Evolutionary conservation across 2,888 invertebrate genomes (phyloP).

Genomic region (Tiliacea aurago): DNA sequence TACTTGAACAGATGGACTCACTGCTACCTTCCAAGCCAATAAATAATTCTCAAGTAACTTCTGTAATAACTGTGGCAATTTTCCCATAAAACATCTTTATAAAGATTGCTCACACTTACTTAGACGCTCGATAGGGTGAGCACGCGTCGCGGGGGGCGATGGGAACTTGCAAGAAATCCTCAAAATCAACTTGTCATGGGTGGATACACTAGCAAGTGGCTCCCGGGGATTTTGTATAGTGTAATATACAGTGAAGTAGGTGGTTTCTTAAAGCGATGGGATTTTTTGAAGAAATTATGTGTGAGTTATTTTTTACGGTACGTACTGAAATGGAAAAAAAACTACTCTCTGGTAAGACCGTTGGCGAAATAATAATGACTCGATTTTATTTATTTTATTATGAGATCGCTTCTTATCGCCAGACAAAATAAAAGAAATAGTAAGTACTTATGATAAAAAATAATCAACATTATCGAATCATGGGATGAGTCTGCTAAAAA

Average conservation of each 20-base stretch:
- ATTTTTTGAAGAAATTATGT: conserved; percentile 1
- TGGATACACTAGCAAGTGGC: conserved; percentile 56
- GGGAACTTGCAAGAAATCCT: conserved; percentile 42
- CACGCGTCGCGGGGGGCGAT: conserved; percentile 50
- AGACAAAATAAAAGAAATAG: conserved; percentile 12
- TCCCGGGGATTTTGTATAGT: conserved; percentile 32
- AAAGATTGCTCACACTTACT: conserved; percentile 42
- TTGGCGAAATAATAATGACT: too few species aligned
- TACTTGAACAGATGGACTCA: background rate
- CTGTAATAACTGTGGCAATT: conserved; percentile 1
- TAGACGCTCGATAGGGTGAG: conserved; percentile 56
- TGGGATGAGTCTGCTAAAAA: conserved; percentile 2
- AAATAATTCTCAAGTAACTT: background rate
- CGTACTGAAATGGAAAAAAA: background rate
- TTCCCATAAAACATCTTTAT: conserved; percentile 37
- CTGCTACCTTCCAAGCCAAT: background rate
- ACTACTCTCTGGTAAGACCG: background rate
- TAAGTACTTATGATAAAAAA: background rate
- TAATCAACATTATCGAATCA: background rate
- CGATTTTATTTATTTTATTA: background rate
- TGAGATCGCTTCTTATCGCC: conserved; percentile 7
- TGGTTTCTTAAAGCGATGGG: conserved; percentile 17
- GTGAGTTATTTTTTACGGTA: background rate
- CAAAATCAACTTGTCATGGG: conserved; percentile 35
- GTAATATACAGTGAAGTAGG: conserved; percentile 13